Evolutionary conservation across 2,797 vertebrate species (phyloP).

Genomic region (Nyctibius grandis): DNA sequence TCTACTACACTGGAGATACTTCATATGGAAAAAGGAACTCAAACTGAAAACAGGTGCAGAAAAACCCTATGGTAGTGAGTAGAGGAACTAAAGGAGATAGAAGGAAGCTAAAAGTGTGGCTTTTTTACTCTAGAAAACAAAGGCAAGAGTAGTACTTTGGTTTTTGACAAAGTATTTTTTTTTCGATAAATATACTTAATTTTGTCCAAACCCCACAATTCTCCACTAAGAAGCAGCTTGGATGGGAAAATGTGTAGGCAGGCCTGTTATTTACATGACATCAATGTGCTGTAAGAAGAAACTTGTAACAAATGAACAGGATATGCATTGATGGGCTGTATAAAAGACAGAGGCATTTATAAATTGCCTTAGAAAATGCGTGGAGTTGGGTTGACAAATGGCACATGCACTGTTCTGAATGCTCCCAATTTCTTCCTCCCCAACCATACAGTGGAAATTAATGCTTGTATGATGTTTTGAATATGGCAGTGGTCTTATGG

Average conservation of each 20-base stretch:
- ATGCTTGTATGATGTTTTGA: neutral
- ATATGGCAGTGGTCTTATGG: neutral
- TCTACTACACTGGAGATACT: neutral
- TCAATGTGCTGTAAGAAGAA: neutral
- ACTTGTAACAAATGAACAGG: neutral
- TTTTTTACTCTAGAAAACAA: neutral
- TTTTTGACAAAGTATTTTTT: neutral
- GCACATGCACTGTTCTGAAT: neutral
- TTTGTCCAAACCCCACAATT: neutral
- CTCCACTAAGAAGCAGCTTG: neutral
- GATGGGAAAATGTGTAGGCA: rapidly evolving
- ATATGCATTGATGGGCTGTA: neutral
- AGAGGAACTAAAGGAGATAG: neutral
- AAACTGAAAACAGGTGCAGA: neutral
- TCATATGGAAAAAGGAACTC: neutral
- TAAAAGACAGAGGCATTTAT: neutral
- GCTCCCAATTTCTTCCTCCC: neutral
- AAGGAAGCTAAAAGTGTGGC: neutral
- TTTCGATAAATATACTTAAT: neutral
- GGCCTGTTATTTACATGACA: neutral
- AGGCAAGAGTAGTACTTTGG: no score
- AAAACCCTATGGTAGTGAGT: neutral
- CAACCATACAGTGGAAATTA: neutral
- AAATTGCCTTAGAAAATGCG: neutral
- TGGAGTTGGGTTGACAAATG: neutral